Base-by-base conservation (phyloP, 2,888 invertebrate genomes). In the Sinhomidia bicolor region DNA sequence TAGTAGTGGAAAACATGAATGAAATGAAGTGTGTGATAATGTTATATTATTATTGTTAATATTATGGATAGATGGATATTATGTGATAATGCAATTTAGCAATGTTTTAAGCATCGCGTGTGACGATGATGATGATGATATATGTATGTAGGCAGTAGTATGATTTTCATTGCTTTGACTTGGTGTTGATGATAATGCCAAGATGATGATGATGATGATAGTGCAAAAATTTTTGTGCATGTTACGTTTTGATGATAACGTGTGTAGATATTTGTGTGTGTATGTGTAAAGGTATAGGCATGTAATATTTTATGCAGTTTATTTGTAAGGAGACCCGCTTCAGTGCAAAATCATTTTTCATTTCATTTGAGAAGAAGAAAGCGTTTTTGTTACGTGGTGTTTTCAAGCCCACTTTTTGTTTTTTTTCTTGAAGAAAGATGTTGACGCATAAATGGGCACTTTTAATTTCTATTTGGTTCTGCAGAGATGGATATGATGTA, bases 361-460 rank as follows among this genome's bases (percentile, higher is more conserved):
- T 78, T 78, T 78, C 78, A 78, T 78, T 78, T 78, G 57, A 78
- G 78, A 60, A 23, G 60, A 78, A 57, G 78, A 78, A 78, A 78
- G 76, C 54, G 76, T 51, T 76, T 51, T 78, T 57, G 20, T 51
- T 47, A n/a, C 14, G 20, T 3, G 5, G 51, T 74, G 74, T 29
- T n/a, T 36, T 47, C 47, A 47, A 74, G 51, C 20, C 47, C n/a
- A 12, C 26, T 74, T 74, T 47, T 51, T 74, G 44, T 47, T 74
- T 51, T 47, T n/a, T n/a, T n/a, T n/a, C n/a, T n/a, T n/a, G n/a
- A n/a, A n/a, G n/a, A 26, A 47, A 74, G 26, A 51, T 74, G 32
- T 32, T 65, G n/a, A 32, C n/a, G 65, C 60, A 62, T 62, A 12
- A 26, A 14, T 65, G 65, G 65, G 32, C 65, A 65, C 65, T 65